Percentiles rank a stretch among this genome's conserved stretches.
Conservation (phyloP, 2,113 vertebrate species). For the Hippolais icterina region DNA sequence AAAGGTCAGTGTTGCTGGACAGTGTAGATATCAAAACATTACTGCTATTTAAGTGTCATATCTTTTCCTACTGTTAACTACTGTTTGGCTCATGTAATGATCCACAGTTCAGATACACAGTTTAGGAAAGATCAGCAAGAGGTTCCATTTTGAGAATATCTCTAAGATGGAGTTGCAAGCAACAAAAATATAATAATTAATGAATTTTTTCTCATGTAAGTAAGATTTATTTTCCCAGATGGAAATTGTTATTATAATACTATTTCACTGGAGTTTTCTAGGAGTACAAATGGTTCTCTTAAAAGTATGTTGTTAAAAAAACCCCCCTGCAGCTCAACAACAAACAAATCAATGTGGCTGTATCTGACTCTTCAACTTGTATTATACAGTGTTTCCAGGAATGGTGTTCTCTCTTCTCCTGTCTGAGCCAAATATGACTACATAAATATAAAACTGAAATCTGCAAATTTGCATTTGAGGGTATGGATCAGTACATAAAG, state of each 20-base stretch:
- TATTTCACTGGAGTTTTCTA: not conserved
- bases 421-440: not conserved
- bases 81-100: not conserved
- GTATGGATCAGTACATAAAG: not conserved
- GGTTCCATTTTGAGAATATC: not conserved
- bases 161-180: not conserved
- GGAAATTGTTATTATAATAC: not conserved
- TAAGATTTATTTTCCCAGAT: not conserved
- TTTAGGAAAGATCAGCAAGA: not conserved
- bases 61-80: not conserved
- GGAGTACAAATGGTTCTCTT: not conserved
- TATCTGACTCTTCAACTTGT: not conserved
- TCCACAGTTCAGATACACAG: not conserved
- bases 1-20: not conserved
- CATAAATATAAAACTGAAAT: not conserved
- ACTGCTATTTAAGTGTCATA: not conserved
- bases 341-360: not conserved
- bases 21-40: not conserved
- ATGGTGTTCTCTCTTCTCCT: not conserved
- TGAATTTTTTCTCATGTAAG: not conserved
- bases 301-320: not conserved
- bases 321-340: not conserved
- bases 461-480: not conserved
- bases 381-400: not conserved
- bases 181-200: not conserved